Evolutionary conservation across 2,797 vertebrate genomes (phyloP), one percentile per base, ranked within the genome.

Genomic region (Psittacula derbiana): DNA sequence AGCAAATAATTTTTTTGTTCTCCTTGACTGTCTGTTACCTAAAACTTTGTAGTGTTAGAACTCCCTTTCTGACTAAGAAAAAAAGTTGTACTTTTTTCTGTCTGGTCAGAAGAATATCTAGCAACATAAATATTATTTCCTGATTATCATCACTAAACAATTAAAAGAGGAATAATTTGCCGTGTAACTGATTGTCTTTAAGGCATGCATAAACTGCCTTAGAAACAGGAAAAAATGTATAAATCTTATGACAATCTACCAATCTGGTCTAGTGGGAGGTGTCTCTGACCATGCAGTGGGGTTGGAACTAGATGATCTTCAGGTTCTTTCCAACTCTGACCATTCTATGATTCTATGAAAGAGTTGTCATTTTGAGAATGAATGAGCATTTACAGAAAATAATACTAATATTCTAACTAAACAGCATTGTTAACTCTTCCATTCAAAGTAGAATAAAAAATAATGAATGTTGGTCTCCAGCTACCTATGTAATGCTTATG

Each of bases 11-110:
- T 43, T 12, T 12, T 73, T 88, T 80, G 2, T 46, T 70, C 25
- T 88, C 16, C 40, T 65, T 44, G 20, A n/a, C 5, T 60, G 10
- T 16, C 12, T 27, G 8, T 80, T 78, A 21, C 15, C 19, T 67
- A 50, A 86, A 33, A 80, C 27, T 41, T 4, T n/a, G 4, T 33
- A 31, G 9, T 36, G 13, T 40, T 0, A 0, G 40, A 61, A 53
- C 9, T 41, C 5, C 10, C 3, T 55, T 74, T 74, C 53, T 17
- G 52, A 18, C 55, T 60, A 64, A 67, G 27, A 62, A 82, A 73
- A 73, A 1, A 36, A 43, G 3, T 55, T 50, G 1, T 23, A 12
- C 0, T 0, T 52, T 78, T 67, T 79, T 50, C 41, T 81, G 2
- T 38, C 44, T 80, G 21, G 6, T 52, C 30, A 38, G n/a, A 18